Evolutionary conservation across 2,888 invertebrate species (phyloP).

Genomic region (Amblyjoppa fuscipennis): DNA sequence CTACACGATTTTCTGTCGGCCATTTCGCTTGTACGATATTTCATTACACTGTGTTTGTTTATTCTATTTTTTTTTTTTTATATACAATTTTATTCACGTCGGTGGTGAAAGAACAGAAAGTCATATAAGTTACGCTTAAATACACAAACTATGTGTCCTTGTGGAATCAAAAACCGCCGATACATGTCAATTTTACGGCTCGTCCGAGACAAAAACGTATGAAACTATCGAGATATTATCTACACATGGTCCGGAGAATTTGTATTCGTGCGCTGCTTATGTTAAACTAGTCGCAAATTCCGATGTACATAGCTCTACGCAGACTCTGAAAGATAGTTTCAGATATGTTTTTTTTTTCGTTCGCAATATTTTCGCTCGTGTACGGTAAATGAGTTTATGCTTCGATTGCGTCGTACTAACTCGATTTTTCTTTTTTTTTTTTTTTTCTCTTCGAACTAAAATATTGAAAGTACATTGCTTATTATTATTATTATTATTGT

Average conservation of each 20-base stretch:
- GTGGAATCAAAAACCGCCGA: no score
- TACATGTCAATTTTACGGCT: neutral
- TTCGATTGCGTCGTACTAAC: constrained; percentile 48
- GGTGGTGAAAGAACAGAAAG: no score
- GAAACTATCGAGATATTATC: neutral
- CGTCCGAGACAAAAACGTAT: neutral
- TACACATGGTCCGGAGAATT: constrained; percentile 8
- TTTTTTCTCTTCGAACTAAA: neutral
- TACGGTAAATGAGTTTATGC: constrained; percentile 34
- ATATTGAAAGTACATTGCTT: constrained; percentile 16
- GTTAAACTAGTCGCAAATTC: constrained; percentile 54
- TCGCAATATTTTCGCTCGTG: constrained; percentile 42
- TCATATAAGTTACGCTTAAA: no score
- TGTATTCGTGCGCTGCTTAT: constrained; percentile 57
- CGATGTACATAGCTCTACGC: constrained; percentile 25
- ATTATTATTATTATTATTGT: constrained; percentile 7
- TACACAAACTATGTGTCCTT: no score
- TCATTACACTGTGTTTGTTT: constrained; percentile 22
- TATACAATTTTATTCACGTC: constrained; percentile 1
- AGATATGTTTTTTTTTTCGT: constrained; percentile 13
- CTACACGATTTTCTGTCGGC: constrained; percentile 15
- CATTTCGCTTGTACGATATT: constrained; percentile 18
- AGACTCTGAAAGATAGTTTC: neutral
- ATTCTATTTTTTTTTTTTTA: constrained; percentile 9
- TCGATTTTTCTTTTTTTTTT: neutral